Conservation (phyloP, 2,797 vertebrate species). For the Lagodon rhomboides region DNA sequence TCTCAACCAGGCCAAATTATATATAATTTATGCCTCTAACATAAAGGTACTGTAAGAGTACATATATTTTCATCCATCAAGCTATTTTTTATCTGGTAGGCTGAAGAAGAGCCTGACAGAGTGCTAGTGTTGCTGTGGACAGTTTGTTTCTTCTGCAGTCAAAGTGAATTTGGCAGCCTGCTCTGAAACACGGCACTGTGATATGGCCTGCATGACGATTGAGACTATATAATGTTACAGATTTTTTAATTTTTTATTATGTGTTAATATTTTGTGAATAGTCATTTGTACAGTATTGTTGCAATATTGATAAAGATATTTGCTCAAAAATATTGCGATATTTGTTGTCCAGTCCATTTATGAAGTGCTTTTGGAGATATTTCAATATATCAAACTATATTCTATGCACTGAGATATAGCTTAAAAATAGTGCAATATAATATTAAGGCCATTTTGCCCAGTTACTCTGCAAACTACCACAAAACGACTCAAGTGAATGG, state of each 20-base stretch:
- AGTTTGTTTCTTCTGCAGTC: not conserved
- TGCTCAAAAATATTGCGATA: not conserved
- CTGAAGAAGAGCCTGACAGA: not conserved
- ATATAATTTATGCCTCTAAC: not conserved
- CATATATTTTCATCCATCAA: not conserved
- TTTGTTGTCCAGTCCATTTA: not conserved
- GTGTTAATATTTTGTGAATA: no score
- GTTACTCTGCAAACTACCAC: no score
- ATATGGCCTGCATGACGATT: not conserved
- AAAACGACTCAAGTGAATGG: no score
- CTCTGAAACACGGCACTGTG: slow-evolving; percentile 3
- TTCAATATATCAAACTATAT: no score
- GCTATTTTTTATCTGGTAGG: not conserved
- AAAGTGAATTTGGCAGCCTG: slow-evolving; percentile 12
- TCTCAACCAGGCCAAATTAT: not conserved
- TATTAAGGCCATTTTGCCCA: no score
- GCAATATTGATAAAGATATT: no score
- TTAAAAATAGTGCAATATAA: no score
- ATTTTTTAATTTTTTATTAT: no score
- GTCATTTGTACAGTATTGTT: no score
- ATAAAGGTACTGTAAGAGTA: not conserved
- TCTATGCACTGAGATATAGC: no score
- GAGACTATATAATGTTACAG: no score
- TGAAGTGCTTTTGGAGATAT: no score
- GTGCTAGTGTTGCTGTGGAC: not conserved